Conservation (phyloP, 2,888 invertebrate species). For the Bellardia bayeri region DNA sequence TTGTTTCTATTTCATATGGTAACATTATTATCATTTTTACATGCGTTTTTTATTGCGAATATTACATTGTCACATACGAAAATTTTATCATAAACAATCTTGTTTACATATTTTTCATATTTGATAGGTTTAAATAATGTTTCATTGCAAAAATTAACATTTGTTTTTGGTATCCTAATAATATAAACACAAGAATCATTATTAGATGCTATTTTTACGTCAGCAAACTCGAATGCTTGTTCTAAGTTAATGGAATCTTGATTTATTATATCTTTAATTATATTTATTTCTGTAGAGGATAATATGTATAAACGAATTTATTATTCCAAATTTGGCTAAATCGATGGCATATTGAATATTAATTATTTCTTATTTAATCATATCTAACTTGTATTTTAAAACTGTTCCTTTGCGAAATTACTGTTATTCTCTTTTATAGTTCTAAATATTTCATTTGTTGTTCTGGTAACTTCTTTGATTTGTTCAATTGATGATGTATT, state of each 20-base stretch:
- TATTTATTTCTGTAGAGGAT: constrained; percentile 10
- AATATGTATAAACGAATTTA: too few species aligned
- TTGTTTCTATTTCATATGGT: too few species aligned
- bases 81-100: too few species aligned
- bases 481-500: not conserved
- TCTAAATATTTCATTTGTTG: constrained; percentile 9
- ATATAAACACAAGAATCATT: constrained; percentile 24
- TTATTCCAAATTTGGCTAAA: constrained; percentile 4
- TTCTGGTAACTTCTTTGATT: not conserved
- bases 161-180: not conserved
- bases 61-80: too few species aligned
- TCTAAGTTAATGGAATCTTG: constrained; percentile 12
- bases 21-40: too few species aligned
- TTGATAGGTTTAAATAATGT: too few species aligned
- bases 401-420: not conserved
- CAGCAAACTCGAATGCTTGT: not conserved
- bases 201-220: constrained; percentile 3
- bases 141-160: too few species aligned
- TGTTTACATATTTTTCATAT: too few species aligned
- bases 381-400: not conserved
- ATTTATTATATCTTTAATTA: constrained; percentile 27
- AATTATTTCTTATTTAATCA: constrained; percentile 22
- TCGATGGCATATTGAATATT: constrained; percentile 22
- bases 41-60: too few species aligned
- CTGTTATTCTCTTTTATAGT: not conserved